phyloP scores from a whole-genome alignment of 2,113 vertebrate genomes.

The Cynopterus brachyotis region DNA sequence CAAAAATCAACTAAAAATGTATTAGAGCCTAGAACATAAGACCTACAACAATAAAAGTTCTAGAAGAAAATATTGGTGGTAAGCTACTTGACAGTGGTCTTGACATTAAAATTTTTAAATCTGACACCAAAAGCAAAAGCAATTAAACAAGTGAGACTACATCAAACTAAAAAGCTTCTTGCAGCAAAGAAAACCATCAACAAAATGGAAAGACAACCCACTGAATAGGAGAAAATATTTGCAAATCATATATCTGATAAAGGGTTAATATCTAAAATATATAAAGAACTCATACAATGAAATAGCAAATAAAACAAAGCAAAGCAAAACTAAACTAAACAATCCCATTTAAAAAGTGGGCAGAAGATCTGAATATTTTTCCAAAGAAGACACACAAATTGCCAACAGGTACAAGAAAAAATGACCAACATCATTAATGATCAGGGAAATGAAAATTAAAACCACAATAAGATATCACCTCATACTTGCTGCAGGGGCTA shows the following conservation, averaged over 20 bases:
- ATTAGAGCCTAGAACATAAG: not conserved
- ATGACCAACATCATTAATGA: not conserved
- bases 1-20: not conserved
- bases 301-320: not conserved
- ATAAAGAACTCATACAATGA: not conserved
- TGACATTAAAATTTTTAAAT: too few species aligned
- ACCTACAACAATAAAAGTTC: not conserved
- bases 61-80: not conserved
- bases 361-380: not conserved
- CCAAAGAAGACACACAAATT: not conserved
- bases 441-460: not conserved
- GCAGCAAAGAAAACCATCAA: not conserved
- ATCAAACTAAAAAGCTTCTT: not conserved
- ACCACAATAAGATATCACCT: not conserved
- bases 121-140: not conserved
- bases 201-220: not conserved
- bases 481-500: not conserved
- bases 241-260: not conserved
- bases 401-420: not conserved
- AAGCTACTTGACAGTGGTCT: not conserved
- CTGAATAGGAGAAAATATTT: not conserved
- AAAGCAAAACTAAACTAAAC: not conserved
- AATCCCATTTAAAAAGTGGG: not conserved
- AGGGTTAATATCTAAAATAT: not conserved
- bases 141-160: not conserved